phyloP scores from a whole-genome alignment of 1,140 invertebrate genomes.

The Helicoverpa armigera region DNA sequence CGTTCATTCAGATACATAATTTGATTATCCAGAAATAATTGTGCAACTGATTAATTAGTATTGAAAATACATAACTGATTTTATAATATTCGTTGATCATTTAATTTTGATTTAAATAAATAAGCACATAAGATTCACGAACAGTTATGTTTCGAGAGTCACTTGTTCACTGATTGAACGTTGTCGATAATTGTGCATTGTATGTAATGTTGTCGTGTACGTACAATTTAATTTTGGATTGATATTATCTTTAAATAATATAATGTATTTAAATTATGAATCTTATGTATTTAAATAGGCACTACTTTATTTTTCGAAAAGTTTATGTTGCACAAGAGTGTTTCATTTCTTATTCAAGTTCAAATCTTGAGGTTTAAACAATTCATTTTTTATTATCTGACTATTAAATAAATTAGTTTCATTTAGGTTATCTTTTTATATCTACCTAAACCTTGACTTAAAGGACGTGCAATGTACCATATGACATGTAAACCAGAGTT shows the following conservation, averaged over 20 bases:
- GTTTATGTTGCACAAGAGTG: no score
- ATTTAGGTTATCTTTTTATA: no score
- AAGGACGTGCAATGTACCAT: not conserved
- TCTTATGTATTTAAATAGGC: no score
- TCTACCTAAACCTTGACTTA: no score
- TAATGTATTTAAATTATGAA: no score
- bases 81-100: not conserved
- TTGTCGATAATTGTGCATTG: not conserved
- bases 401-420: no score
- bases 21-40: not conserved
- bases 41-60: not conserved
- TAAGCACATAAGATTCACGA: slow-evolving; percentile 15
- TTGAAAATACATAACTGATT: slow-evolving; percentile 11
- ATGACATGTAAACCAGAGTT: not conserved
- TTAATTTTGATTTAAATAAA: slow-evolving; percentile 30
- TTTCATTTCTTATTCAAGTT: no score
- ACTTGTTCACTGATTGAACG: slow-evolving; percentile 13
- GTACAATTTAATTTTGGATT: no score
- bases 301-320: no score
- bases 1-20: slow-evolving; percentile 14
- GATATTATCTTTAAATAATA: no score
- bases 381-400: no score
- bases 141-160: slow-evolving; percentile 5
- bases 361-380: no score
- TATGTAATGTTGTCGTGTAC: not conserved